These are phyloP conservation scores for Lordiphosa mommai DNA, from an alignment of 1,140 invertebrate genomes.

Conservation along the genomic window DNA sequence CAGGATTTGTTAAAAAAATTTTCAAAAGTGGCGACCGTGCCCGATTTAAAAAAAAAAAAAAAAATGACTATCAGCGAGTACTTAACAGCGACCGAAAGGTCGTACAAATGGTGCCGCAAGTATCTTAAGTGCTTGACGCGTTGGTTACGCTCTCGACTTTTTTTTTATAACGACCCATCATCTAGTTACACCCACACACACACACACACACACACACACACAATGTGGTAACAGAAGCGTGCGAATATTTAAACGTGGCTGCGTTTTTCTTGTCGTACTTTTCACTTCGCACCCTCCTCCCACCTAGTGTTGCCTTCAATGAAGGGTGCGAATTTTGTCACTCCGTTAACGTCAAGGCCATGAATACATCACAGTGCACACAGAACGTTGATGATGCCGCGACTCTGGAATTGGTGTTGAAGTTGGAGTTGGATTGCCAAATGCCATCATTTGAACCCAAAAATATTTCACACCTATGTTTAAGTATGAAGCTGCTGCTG, in stretches of 20 bases:
- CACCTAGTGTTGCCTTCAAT: conserved; percentile 17
- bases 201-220: neutral
- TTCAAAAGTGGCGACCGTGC: too few species aligned
- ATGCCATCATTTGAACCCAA: conserved; percentile 52
- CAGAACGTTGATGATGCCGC: conserved; percentile 4
- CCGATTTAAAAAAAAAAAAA: too few species aligned
- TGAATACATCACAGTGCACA: conserved; percentile 66
- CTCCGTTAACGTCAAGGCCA: conserved; percentile 74
- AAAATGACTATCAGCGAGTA: too few species aligned
- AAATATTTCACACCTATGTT: conserved; percentile 70
- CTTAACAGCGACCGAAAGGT: conserved; percentile 5
- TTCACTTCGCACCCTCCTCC: neutral
- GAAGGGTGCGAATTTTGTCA: conserved; percentile 76
- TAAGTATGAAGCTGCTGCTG: conserved; percentile 20
- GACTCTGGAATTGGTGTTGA: conserved; percentile 25
- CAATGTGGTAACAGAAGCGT: conserved; percentile 11
- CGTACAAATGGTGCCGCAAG: too few species aligned
- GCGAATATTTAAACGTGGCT: conserved; percentile 33
- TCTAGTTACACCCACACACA: too few species aligned
- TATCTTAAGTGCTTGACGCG: conserved; percentile 21
- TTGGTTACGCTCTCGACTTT: conserved; percentile 2
- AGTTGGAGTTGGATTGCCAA: conserved; percentile 16
- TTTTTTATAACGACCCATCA: neutral
- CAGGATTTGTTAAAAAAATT: too few species aligned
- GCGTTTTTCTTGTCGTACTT: conserved; percentile 11